Percentiles rank a stretch among this genome's conserved stretches.
These are phyloP conservation scores for Oreocharis arfaki DNA, from an alignment of 2,113 vertebrate genomes.

Conservation along the genomic window DNA sequence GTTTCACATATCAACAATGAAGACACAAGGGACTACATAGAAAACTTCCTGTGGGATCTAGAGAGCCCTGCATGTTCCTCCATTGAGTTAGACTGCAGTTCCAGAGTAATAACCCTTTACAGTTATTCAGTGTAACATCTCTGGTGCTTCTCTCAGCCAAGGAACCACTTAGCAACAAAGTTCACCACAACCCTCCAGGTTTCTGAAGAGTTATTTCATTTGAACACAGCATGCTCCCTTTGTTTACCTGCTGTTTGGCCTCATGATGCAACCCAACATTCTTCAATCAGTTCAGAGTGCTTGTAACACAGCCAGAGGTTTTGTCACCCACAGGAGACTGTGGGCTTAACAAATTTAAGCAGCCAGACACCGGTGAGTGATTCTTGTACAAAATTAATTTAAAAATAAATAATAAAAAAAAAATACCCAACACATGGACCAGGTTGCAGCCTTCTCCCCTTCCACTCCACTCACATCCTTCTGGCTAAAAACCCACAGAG, in stretches of 20 bases:
- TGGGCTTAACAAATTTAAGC: not conserved
- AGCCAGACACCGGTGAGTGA: not conserved
- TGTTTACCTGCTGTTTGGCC: conserved; percentile 21
- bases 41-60: not conserved
- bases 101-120: not conserved
- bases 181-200: not conserved
- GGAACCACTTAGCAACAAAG: not conserved
- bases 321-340: not conserved
- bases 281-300: not conserved
- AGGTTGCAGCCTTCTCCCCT: not conserved
- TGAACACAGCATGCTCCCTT: not conserved
- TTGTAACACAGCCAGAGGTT: not conserved
- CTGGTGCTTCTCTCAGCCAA: not conserved
- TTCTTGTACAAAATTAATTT: not conserved
- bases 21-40: not conserved
- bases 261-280: not conserved
- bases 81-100: not conserved
- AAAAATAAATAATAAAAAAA: not conserved
- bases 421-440: no score
- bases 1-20: not conserved
- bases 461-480: not conserved
- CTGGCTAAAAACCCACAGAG: not conserved
- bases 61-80: not conserved
- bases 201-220: not conserved
- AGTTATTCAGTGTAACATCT: not conserved